Evolutionary conservation across 2,888 invertebrate genomes (phyloP).

Genomic region (Autographa gamma): DNA sequence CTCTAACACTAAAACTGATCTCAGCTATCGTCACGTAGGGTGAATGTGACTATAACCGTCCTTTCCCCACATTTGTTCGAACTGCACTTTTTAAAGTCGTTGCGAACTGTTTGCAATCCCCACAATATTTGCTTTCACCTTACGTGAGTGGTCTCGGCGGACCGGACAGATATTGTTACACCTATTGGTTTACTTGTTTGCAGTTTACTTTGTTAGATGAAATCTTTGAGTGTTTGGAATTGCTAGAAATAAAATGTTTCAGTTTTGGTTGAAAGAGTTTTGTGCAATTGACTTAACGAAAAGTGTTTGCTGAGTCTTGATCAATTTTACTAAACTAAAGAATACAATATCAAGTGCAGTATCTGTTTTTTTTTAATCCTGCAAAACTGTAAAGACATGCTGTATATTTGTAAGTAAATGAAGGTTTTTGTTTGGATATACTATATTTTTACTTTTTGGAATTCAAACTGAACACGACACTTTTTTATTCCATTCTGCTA

Average conservation of each 20-base stretch:
- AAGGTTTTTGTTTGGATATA: no score
- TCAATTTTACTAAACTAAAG: no score
- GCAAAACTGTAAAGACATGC: no score
- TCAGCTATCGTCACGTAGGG: conserved; percentile 30
- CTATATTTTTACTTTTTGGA: no score
- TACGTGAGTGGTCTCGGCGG: conserved; percentile 58
- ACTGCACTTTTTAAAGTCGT: conserved; percentile 60
- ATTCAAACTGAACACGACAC: no score
- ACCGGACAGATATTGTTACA: conserved; percentile 63
- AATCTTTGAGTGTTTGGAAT: conserved; percentile 38
- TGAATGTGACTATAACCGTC: conserved; percentile 49
- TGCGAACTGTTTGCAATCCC: conserved; percentile 51
- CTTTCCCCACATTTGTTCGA: conserved; percentile 44
- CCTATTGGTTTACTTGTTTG: conserved; percentile 58
- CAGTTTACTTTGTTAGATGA: conserved; percentile 47
- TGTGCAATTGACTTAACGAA: conserved; percentile 21
- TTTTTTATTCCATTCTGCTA: no score
- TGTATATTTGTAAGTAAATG: no score
- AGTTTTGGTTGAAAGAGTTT: conserved; percentile 30
- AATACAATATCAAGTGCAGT: no score
- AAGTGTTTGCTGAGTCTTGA: not conserved
- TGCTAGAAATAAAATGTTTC: conserved; percentile 48
- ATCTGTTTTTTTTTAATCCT: no score
- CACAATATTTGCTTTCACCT: conserved; percentile 62
- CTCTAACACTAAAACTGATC: not conserved